Evolutionary conservation across 2,113 vertebrate genomes (phyloP).

Genomic region (Antennarius striatus): DNA sequence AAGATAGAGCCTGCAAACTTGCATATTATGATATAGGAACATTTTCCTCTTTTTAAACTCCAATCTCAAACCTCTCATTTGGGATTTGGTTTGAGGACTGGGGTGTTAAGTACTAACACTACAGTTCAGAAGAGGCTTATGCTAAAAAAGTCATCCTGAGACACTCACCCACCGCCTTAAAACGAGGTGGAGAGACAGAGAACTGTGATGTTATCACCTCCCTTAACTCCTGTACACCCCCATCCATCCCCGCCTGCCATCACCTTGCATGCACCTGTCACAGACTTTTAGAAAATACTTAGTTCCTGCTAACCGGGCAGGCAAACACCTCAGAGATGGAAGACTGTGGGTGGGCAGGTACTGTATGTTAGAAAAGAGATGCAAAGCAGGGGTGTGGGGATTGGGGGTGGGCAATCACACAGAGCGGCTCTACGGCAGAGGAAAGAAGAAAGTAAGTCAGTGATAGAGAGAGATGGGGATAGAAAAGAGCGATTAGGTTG

Average conservation of each 20-base stretch:
- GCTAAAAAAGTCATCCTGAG: conserved; percentile 76
- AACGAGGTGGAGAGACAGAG: conserved; percentile 49
- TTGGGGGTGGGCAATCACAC: conserved; percentile 37
- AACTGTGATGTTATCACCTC: conserved; percentile 72
- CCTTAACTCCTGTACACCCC: conserved; percentile 52
- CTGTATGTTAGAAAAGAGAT: conserved; percentile 32
- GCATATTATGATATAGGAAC: conserved; percentile 53
- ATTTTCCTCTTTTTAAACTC: conserved; percentile 42
- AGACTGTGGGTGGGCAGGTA: conserved; percentile 49
- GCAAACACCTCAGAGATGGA: conserved; percentile 65
- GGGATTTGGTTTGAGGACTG: conserved; percentile 75
- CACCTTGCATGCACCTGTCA: conserved; percentile 76
- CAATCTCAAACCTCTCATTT: conserved; percentile 60
- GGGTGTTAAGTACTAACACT: conserved; percentile 77
- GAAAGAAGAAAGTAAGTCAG: conserved; percentile 41
- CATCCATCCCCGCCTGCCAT: conserved; percentile 47
- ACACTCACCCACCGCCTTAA: conserved; percentile 70
- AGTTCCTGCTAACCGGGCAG: conserved; percentile 64
- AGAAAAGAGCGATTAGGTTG: conserved; percentile 66
- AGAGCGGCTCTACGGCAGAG: conserved; percentile 29
- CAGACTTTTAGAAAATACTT: conserved; percentile 71
- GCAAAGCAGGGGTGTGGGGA: conserved; percentile 8
- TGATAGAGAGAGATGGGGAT: conserved; percentile 62
- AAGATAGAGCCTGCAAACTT: conserved; percentile 50
- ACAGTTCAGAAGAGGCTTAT: conserved; percentile 80